Conservation (phyloP, 1,140 invertebrate species). For the Atopsyche davidsoni region DNA sequence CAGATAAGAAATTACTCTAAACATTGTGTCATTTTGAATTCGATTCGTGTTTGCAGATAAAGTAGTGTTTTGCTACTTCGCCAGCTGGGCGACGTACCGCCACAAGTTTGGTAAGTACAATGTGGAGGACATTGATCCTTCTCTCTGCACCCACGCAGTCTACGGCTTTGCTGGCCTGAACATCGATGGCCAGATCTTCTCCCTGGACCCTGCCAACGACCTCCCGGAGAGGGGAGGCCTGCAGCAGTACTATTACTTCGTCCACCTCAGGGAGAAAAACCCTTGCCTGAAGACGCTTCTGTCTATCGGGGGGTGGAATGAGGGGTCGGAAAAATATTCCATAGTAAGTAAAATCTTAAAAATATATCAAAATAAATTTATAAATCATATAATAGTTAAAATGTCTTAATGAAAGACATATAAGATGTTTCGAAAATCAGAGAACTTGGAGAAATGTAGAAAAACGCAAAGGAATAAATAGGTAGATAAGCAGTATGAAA, state of each 20-base stretch:
- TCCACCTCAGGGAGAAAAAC: slow-evolving; percentile 51
- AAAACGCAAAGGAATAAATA: no score
- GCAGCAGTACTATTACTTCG: slow-evolving; percentile 49
- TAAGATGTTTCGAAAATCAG: no score
- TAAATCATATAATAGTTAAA: no score
- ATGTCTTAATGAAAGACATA: no score
- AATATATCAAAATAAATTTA: no score
- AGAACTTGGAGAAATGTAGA: no score
- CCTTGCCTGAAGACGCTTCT: slow-evolving; percentile 59
- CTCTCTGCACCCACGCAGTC: slow-evolving; percentile 76
- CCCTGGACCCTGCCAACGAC: slow-evolving; percentile 60
- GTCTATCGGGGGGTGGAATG: slow-evolving; percentile 71
- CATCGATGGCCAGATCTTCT: slow-evolving; percentile 36
- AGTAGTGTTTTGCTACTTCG: slow-evolving; percentile 75
- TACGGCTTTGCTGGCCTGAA: slow-evolving; percentile 81
- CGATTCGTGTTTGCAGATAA: slow-evolving; percentile 37
- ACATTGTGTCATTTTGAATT: no score
- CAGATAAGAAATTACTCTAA: no score
- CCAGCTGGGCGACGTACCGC: slow-evolving; percentile 82
- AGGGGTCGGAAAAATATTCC: slow-evolving; percentile 59
- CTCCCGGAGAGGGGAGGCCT: slow-evolving; percentile 32
- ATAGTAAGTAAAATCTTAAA: slow-evolving; percentile 29
- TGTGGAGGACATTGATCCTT: slow-evolving; percentile 68
- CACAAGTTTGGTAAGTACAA: slow-evolving; percentile 63
- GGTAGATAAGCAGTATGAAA: no score